Conservation (phyloP, 2,113 vertebrate species). For the Mus pahari region DNA sequence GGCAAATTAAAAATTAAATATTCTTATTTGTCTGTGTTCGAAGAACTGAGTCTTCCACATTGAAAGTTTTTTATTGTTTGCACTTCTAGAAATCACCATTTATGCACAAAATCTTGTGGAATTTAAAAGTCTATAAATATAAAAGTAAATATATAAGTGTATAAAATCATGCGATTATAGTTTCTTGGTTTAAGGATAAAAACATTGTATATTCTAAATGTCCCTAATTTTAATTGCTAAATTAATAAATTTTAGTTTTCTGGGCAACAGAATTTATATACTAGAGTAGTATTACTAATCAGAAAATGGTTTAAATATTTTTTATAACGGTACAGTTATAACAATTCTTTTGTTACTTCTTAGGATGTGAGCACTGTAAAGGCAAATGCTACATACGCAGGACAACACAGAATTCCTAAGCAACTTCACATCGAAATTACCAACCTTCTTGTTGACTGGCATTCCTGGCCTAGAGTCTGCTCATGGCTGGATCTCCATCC, state of each 20-base stretch:
- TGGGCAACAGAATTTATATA: not conserved
- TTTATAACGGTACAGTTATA: not conserved
- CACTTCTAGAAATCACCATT: not conserved
- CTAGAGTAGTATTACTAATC: not conserved
- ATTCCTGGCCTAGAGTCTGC: constrained; percentile 71
- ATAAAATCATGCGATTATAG: not conserved
- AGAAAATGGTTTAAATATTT: not conserved
- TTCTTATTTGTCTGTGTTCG: not conserved
- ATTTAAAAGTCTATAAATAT: not conserved
- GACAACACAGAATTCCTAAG: not conserved
- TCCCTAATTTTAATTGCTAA: not conserved
- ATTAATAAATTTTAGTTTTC: not conserved
- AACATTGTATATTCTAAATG: not conserved
- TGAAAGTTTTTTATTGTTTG: not conserved
- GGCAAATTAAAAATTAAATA: not conserved
- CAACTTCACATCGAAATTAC: constrained; percentile 51
- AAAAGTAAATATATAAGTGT: constrained; percentile 10
- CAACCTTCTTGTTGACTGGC: constrained; percentile 49
- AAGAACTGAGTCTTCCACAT: not conserved
- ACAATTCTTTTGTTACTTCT: not conserved
- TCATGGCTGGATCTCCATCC: constrained; percentile 78
- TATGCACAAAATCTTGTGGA: not conserved
- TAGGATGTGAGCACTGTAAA: not conserved
- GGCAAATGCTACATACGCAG: not conserved
- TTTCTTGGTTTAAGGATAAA: not conserved